A percentile compares a stretch with the other conserved stretches of the same genome.
These are phyloP conservation scores for Rousettus leschenaultii DNA, from an alignment of 2,113 vertebrate genomes.

Conservation along the genomic window DNA sequence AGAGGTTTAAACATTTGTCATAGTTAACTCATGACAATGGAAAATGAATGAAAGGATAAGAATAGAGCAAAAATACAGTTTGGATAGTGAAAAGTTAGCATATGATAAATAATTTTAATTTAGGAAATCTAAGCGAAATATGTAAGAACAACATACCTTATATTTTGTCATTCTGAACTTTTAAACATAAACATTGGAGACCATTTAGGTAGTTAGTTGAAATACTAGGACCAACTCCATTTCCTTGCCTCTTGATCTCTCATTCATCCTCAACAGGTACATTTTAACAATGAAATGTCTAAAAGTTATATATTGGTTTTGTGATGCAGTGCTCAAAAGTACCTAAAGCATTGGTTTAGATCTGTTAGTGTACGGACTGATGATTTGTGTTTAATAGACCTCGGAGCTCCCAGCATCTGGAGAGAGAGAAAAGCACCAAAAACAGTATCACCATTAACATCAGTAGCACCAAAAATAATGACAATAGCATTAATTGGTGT, in stretches of 20 bases:
- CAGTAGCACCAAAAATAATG: not conserved
- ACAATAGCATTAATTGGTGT: not conserved
- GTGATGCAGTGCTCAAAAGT: not conserved
- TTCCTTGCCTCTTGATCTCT: not conserved
- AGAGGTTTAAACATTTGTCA: not conserved
- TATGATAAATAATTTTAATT: not conserved
- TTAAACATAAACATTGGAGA: not conserved
- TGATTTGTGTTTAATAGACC: not conserved
- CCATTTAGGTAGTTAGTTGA: not conserved
- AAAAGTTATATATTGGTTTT: not conserved
- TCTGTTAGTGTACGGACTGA: not conserved
- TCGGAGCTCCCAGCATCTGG: not conserved
- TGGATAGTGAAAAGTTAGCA: not conserved
- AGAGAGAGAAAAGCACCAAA: not conserved
- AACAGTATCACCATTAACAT: not conserved
- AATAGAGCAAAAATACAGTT: not conserved
- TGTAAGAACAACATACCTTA: not conserved
- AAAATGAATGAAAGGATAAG: constrained; percentile 46
- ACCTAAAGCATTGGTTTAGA: not conserved
- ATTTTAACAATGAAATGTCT: not conserved
- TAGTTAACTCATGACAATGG: not conserved
- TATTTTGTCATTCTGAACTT: not conserved
- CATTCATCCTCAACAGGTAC: not conserved
- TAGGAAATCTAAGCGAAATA: not conserved
- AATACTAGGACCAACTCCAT: not conserved